Evolutionary conservation across 2,113 vertebrate species (phyloP).

Genomic region (Laticauda laticaudata): DNA sequence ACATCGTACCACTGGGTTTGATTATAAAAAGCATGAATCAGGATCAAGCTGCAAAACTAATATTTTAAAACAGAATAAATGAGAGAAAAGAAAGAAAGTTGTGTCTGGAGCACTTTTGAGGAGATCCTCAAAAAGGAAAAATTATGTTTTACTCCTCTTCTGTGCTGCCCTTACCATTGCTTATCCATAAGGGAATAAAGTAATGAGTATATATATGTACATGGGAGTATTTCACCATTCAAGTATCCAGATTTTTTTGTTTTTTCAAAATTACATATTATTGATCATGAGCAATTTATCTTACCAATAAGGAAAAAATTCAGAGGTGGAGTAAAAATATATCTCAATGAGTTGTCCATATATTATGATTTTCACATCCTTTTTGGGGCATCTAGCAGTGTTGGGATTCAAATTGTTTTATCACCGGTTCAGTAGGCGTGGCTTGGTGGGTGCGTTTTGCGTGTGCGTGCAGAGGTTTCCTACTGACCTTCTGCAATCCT

Average conservation of each 20-base stretch:
- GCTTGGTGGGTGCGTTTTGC: no score
- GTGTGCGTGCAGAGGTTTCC: no score
- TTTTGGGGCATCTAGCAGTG: not conserved
- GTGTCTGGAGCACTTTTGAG: not conserved
- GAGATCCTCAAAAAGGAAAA: not conserved
- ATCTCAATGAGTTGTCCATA: not conserved
- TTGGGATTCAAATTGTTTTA: no score
- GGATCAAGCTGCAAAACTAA: not conserved
- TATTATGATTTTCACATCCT: not conserved
- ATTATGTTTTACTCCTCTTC: not conserved
- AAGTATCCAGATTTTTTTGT: not conserved
- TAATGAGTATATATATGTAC: not conserved
- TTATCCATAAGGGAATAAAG: not conserved
- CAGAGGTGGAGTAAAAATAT: not conserved
- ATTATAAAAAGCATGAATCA: not conserved
- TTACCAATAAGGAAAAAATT: not conserved
- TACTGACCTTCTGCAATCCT: no score
- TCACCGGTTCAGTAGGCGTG: no score
- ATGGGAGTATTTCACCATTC: not conserved
- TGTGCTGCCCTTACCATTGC: not conserved
- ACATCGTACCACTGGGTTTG: not conserved
- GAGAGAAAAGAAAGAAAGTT: not conserved
- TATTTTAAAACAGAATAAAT: not conserved
- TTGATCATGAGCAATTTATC: not conserved
- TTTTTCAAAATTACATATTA: not conserved